Conservation (phyloP, 2,888 invertebrate genomes). For the Asteroscopus sphinx region DNA sequence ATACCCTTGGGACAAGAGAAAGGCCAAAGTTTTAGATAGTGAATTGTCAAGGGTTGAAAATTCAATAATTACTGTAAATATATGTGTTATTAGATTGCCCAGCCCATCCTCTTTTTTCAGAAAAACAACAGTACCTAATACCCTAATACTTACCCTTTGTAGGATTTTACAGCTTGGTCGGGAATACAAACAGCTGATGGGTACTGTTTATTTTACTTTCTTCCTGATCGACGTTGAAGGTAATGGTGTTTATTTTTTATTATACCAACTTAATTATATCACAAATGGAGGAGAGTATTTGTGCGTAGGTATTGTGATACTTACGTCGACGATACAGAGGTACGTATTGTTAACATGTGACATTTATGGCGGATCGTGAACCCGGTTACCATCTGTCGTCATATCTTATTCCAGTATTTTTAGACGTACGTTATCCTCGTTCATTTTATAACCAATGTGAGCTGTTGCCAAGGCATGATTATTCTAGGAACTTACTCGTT, state of each 20-base stretch:
- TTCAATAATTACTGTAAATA: constrained; percentile 27
- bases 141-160: constrained; percentile 7
- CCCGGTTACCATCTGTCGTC: constrained; percentile 16
- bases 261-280: neutral
- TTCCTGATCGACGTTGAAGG: neutral
- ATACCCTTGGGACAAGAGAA: constrained; percentile 24
- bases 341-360: constrained; percentile 8
- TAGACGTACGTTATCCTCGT: constrained; percentile 3
- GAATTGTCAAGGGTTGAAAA: constrained; percentile 11
- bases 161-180: constrained; percentile 10
- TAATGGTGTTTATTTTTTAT: neutral
- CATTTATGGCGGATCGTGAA: neutral
- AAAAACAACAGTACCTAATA: neutral
- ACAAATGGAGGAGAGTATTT: constrained; percentile 1
- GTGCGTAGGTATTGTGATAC: constrained; percentile 6
- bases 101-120: constrained; percentile 11
- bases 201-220: constrained; percentile 6
- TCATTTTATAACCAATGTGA: neutral
- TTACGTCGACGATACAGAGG: neutral
- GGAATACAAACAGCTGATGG: constrained; percentile 12
- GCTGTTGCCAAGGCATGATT: too few relatives aligned
- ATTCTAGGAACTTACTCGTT: too few relatives aligned
- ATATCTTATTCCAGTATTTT: constrained; percentile 3
- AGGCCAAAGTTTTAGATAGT: constrained; percentile 26
- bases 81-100: constrained; percentile 18